Base-by-base conservation (phyloP, 2,888 invertebrate genomes). In the Perizoma flavofasciatum region DNA sequence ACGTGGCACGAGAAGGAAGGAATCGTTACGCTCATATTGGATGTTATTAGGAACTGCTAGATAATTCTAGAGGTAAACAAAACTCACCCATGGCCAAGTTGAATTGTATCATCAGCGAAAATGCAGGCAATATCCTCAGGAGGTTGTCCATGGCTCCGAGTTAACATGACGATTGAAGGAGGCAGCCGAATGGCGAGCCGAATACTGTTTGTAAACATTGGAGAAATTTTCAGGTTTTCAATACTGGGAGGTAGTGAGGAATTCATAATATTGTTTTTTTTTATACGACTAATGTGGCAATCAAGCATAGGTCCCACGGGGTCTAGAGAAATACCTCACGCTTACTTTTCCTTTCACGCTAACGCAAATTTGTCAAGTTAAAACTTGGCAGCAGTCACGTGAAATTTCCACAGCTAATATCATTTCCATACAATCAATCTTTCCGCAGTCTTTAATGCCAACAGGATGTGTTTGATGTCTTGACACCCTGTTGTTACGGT, bases 141-240 rank as follows among this genome's bases (percentile, higher is more conserved):
- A 51, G 54, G 52, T 51, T 45, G 51, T 49, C 41, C 62, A 58
- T 62, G 34, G 54, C 62, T 32, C 43, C 61, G 62, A 55, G 68
- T 64, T 52, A 63, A 55, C 62, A 65, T 67, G 57, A 40, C 45
- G 65, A 73, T 67, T 71, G 74, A 58, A 55, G 64, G 59, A n/a
- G 54, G 39, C 59, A 58, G 65, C 68, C 58, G 59, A 60, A 49
- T 62, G 55, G 34, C 41, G 64, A 58, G 53, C 63, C 61, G 45
- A 7, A 37, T 52, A 11, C 39, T 78, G 77, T 89, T 89, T 84
- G 82, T 85, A 88, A 89, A 88, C 77, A 85, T 60, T 7, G 11
- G 6, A 57, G 52, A 34, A 63, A 68, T 68, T 70, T 72, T 73
- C 70, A 72, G 74, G 63, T 71, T 75, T 69, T 53, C 5, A 5